These are phyloP conservation scores for Psettodes erumei DNA, from an alignment of 2,113 vertebrate genomes.

Conservation along the genomic window DNA sequence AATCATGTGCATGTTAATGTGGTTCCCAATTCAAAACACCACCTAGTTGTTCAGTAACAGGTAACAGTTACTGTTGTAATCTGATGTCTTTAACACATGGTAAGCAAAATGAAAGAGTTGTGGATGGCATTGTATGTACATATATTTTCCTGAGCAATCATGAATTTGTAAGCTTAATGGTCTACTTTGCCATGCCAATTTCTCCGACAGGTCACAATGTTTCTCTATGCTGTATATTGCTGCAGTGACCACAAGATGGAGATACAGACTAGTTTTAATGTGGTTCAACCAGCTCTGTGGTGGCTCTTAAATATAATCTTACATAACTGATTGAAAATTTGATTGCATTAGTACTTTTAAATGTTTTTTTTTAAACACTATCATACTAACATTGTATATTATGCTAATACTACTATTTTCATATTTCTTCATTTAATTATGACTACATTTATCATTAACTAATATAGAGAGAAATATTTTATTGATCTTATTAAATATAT, in stretches of 20 bases:
- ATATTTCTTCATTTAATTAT: too few relatives aligned
- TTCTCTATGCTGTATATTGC: background rate
- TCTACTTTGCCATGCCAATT: too few relatives aligned
- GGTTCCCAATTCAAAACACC: background rate
- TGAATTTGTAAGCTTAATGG: background rate
- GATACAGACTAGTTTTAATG: constrained; percentile 22
- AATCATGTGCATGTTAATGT: background rate
- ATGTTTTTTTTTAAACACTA: too few relatives aligned
- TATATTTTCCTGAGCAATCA: too few relatives aligned
- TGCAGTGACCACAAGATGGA: constrained; percentile 40
- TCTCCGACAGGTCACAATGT: background rate
- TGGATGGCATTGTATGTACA: too few relatives aligned
- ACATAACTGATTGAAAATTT: too few relatives aligned
- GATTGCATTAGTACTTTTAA: too few relatives aligned
- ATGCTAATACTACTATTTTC: too few relatives aligned
- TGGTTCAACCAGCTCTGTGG: background rate
- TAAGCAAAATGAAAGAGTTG: background rate
- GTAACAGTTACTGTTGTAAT: background rate
- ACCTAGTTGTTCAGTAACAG: background rate
- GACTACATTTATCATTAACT: too few relatives aligned
- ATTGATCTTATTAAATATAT: too few relatives aligned
- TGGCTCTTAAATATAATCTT: background rate
- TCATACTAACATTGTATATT: too few relatives aligned
- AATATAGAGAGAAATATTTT: too few relatives aligned
- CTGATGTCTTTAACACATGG: background rate